These are phyloP conservation scores for Mellivora capensis DNA, from an alignment of 2,113 vertebrate species.

Conservation along the genomic window DNA sequence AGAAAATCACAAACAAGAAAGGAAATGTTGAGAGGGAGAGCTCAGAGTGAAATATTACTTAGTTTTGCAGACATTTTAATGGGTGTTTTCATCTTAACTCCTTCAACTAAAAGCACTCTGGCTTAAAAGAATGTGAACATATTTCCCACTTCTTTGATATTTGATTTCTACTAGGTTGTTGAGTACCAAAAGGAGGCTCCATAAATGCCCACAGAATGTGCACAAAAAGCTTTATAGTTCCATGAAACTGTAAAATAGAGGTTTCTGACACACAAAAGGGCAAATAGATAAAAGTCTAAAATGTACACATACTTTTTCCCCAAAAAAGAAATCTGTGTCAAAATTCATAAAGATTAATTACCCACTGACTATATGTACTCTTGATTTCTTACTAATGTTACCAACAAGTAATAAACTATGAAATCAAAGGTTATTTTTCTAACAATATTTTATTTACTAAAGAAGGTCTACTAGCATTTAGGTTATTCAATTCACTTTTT, in stretches of 20 bases:
- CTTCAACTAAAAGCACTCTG: not conserved
- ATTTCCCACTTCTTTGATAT: not conserved
- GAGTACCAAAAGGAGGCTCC: not conserved
- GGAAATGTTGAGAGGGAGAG: not conserved
- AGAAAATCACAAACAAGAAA: slow-evolving; percentile 27
- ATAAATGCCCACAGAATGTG: not conserved
- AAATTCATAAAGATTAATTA: not conserved
- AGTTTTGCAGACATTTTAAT: not conserved
- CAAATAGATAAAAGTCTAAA: not conserved
- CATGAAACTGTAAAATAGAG: not conserved
- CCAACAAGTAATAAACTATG: not conserved
- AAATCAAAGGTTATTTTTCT: not conserved
- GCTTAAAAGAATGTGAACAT: not conserved
- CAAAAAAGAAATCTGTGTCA: not conserved
- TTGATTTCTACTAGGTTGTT: not conserved
- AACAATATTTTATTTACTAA: not conserved
- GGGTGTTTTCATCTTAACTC: not conserved
- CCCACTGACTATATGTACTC: not conserved
- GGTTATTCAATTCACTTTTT: not conserved
- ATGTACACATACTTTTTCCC: not conserved
- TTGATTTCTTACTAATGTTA: not conserved
- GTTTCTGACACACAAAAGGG: not conserved
- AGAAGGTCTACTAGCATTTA: not conserved
- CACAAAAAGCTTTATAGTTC: not conserved
- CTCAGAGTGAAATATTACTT: not conserved